phyloP scores from a whole-genome alignment of 2,113 vertebrate species.

The Tupaia tana region DNA sequence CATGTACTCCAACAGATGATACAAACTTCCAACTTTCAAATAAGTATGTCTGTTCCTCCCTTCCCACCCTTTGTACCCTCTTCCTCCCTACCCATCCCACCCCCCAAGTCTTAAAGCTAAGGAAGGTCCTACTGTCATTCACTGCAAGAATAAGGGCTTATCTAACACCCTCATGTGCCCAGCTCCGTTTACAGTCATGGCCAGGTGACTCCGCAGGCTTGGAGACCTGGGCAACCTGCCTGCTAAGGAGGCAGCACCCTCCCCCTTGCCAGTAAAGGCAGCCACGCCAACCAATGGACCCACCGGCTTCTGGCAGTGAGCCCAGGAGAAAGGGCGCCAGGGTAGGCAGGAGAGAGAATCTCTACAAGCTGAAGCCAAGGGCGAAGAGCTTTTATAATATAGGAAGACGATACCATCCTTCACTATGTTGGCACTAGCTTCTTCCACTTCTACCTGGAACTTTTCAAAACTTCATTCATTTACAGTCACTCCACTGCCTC shows the following conservation, averaged over 20 bases:
- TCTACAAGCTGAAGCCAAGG: conserved; percentile 17
- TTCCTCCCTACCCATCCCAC: too few species aligned
- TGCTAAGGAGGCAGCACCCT: not conserved
- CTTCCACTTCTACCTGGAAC: conserved; percentile 36
- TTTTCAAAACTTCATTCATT: conserved; percentile 30
- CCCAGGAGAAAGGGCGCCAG: conserved; percentile 41
- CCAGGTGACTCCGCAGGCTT: not conserved
- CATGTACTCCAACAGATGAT: conserved; percentile 52
- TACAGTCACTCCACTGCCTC: conserved; percentile 50
- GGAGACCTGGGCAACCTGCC: not conserved
- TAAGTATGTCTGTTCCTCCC: conserved; percentile 53
- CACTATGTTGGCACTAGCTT: not conserved
- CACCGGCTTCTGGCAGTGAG: not conserved
- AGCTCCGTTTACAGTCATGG: not conserved
- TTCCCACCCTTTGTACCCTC: conserved; percentile 62
- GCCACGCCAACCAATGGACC: not conserved
- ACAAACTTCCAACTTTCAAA: conserved; percentile 69
- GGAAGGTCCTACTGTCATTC: too few species aligned
- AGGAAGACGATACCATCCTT: not conserved
- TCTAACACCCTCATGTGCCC: not conserved
- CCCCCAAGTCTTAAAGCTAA: too few species aligned
- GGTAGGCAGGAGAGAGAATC: conserved; percentile 4
- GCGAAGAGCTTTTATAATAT: not conserved
- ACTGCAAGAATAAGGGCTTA: not conserved
- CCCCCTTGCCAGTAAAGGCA: not conserved